phyloP scores from a whole-genome alignment of 2,888 invertebrate genomes.

The Caenorhabditis doughertyi region DNA sequence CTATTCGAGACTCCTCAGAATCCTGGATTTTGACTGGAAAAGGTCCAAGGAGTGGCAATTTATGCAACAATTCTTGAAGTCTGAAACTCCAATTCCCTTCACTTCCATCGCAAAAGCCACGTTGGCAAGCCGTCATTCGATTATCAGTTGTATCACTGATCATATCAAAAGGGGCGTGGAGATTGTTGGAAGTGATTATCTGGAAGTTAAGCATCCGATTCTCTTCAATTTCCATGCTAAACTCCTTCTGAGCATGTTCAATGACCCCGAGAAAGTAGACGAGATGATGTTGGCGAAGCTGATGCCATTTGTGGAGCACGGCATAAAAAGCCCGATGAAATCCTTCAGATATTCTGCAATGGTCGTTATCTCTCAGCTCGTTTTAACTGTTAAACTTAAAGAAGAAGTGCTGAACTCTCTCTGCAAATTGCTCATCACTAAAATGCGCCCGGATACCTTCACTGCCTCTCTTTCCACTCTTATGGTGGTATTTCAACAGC shows the following conservation, averaged over 20 bases:
- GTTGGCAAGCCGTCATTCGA: constrained; percentile 65
- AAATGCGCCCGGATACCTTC: constrained; percentile 70
- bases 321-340: constrained; percentile 73
- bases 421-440: constrained; percentile 76
- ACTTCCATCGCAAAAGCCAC: constrained; percentile 67
- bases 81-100: constrained; percentile 75
- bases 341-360: constrained; percentile 70
- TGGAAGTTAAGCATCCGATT: constrained; percentile 85
- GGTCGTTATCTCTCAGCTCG: constrained; percentile 76
- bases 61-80: constrained; percentile 73
- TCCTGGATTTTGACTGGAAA: constrained; percentile 86
- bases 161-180: constrained; percentile 67
- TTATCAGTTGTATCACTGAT: constrained; percentile 67
- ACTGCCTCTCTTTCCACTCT: constrained; percentile 73
- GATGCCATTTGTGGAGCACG: constrained; percentile 77
- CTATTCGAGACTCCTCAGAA: constrained; percentile 90
- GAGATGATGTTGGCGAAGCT: constrained; percentile 86
- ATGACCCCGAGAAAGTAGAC: constrained; percentile 85
- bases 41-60: constrained; percentile 83
- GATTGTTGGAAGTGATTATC: constrained; percentile 66
- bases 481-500: constrained; percentile 79
- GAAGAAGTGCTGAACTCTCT: constrained; percentile 68
- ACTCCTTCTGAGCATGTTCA: constrained; percentile 88
- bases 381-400: constrained; percentile 72
- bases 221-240: constrained; percentile 91